Percentiles rank a stretch among this genome's conserved stretches.
Conservation (phyloP, 2,888 invertebrate genomes). For the Hipparchia sbordonii region DNA sequence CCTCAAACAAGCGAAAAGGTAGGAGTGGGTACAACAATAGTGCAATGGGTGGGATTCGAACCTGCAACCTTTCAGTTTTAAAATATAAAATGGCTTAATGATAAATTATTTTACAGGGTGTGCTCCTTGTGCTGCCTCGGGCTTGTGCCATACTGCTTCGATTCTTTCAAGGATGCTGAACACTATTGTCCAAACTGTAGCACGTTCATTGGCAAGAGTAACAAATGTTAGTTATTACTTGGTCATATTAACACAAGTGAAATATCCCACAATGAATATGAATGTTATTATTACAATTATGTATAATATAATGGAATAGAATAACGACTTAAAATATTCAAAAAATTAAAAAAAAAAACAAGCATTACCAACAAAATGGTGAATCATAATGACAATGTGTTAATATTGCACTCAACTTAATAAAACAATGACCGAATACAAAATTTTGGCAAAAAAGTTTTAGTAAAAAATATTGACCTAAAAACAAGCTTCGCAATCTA, state of each 20-base stretch:
- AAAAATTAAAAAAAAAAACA: neutral
- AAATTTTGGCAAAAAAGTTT: too few relatives aligned
- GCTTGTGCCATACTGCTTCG: conserved; percentile 76
- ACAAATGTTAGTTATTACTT: conserved; percentile 60
- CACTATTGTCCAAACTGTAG: conserved; percentile 80
- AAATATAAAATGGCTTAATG: neutral
- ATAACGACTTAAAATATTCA: conserved; percentile 5
- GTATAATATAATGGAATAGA: neutral
- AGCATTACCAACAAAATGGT: neutral
- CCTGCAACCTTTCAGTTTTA: too few relatives aligned
- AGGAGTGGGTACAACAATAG: too few relatives aligned
- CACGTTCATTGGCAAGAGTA: conserved; percentile 75
- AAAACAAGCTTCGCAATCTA: too few relatives aligned
- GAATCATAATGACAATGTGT: conserved; percentile 4
- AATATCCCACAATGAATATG: conserved; percentile 1
- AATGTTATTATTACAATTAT: neutral
- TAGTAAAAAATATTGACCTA: too few relatives aligned
- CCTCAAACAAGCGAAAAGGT: too few relatives aligned
- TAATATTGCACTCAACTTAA: too few relatives aligned
- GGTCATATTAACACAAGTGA: neutral
- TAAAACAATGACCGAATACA: too few relatives aligned
- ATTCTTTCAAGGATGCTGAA: conserved; percentile 78
- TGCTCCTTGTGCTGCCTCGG: conserved; percentile 78
- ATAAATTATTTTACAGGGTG: conserved; percentile 59
- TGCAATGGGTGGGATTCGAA: too few relatives aligned